Base-by-base conservation (phyloP, 2,888 invertebrate genomes). In the Drosophila siamana region DNA sequence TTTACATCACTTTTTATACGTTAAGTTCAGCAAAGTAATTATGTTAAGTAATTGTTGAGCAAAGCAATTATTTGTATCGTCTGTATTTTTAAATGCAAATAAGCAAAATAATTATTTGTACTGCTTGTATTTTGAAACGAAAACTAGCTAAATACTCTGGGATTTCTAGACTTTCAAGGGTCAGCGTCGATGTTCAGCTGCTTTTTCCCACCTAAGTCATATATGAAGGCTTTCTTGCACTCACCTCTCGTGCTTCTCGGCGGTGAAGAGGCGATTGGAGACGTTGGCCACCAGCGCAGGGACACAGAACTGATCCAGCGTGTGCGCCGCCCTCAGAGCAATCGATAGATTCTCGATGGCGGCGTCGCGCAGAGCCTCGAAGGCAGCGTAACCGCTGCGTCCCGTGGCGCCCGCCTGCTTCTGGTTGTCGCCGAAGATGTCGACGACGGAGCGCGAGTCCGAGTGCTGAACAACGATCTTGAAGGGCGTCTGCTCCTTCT, bases 311-410 rank as follows among this genome's bases (percentile, higher is more conserved):
- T 96, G 95, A 92, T 99, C 99, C 28, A 97, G 95, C 0, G 95
- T 94, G 71, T 98, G 94, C 0, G 98, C 98, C 0, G 99, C 97
- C 90, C 97, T 96, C 41, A 99, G 90, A 2, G 99, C 98, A 89
- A 97, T 96, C 92, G 99, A 99, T 6, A 99, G 93, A 91, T 99
- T 99, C 90, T 98, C 97, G 78, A 99, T 98, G 2, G 99, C 98
- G 0, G 98, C 97, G 92, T 99, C 98, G 48, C 99, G 94, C 43
- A 99, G 93, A 66, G 97, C 96, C 92, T 98, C 98, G 92, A 98
- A 97, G 0, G 97, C 97, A 0, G 95, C 93, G 83, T 94, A 94
- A 0, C 94, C 93, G 1, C 94, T 92, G 40, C 91, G 92, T 7
- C 90, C 86, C 0, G 71, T 74, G n/a, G 86, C 80, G 0, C 86